Evolutionary conservation across 2,888 invertebrate species (phyloP), one percentile per base, ranked within the genome.

Genomic region (Mimachlamys varia): DNA sequence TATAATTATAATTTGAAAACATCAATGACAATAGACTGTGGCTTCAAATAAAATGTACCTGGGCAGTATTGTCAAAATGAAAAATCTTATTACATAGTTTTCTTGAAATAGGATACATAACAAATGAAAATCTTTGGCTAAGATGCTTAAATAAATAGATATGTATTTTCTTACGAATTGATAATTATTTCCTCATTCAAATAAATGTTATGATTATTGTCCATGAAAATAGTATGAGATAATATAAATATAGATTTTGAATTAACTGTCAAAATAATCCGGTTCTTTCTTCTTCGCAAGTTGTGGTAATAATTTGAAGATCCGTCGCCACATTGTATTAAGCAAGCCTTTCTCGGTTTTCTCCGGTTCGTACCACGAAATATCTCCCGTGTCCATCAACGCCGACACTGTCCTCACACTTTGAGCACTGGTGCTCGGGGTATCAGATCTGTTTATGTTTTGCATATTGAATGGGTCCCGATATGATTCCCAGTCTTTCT

Each of bases 401-500:
- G 76, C 27, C 0, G 27, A 19, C 22, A 76, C 33, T 33, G 76
- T 76, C 33, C 76, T 27, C 0, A 76, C 76, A 76, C 76, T 76
- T 27, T 27, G 27, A 13, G 33, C 76, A 33, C 76, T 76, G 33
- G 76, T 76, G 33, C 76, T 76, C 0, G 76, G 76, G 2, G 76
- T 76, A 76, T 12, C 33, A 33, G 27, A 27, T 76, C 76, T 27
- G 33, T 76, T 76, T 76, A 76, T 33, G 27, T 22, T 76, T 33
- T 76, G 76, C 76, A 76, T 76, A 76, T 76, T 76, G 33, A 76
- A 76, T 7, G 76, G 76, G 13, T 76, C 76, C 33, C 76, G 27
- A 76, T 76, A 76, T 0, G 76, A 76, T 76, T 76, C 76, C 76
- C 76, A 76, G 76, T 76, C 76, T 76, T 76, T 76, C 76, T 76